Evolutionary conservation across 2,888 invertebrate species (phyloP).

Genomic region (Pristionchus entomophagus): DNA sequence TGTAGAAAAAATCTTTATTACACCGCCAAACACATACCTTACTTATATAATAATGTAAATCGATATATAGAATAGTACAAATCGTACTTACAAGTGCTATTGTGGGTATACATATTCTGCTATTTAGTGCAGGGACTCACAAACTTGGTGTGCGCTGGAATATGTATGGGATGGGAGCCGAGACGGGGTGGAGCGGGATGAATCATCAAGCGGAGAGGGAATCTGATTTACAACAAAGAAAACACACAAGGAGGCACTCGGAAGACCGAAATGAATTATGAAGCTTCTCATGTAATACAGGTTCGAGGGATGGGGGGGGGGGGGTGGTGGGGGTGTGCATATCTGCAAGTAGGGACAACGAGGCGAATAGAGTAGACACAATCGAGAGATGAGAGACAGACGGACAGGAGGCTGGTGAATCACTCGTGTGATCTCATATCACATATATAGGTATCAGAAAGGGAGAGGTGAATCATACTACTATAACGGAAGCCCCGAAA

Average conservation of each 20-base stretch:
- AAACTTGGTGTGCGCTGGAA: constrained; percentile 1
- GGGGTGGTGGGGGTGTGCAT: too few species aligned
- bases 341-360: constrained; percentile 30
- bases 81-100: constrained; percentile 47
- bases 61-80: constrained; percentile 46
- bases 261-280: constrained; percentile 36
- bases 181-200: background rate
- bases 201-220: constrained; percentile 25
- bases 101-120: constrained; percentile 33
- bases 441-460: constrained; percentile 37
- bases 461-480: constrained; percentile 19
- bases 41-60: constrained; percentile 36
- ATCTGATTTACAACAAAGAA: constrained; percentile 23
- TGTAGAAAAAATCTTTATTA: constrained; percentile 45
- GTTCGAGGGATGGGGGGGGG: too few species aligned
- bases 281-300: constrained; percentile 39
- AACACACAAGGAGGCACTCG: constrained; percentile 30
- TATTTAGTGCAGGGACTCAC: constrained; percentile 31
- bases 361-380: constrained; percentile 13
- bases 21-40: constrained; percentile 46
- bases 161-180: background rate
- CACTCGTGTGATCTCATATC: constrained; percentile 35
- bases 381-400: constrained; percentile 37
- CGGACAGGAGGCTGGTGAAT: constrained; percentile 3
- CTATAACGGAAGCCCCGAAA: constrained; percentile 25